phyloP scores from a whole-genome alignment of 2,888 invertebrate species.

The Lapara coniferarum region DNA sequence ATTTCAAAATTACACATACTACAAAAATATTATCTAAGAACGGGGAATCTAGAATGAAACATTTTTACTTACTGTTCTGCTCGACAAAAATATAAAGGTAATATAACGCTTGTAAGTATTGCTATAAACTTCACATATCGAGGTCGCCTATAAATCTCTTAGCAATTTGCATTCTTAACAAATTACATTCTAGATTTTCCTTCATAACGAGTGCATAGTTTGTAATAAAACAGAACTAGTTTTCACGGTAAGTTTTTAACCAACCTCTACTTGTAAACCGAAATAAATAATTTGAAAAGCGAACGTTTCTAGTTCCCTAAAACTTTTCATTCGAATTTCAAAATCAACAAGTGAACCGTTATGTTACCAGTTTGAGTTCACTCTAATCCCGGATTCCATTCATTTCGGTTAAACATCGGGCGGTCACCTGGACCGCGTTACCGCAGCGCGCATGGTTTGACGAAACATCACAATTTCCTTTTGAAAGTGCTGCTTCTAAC shows the following conservation, averaged over 20 bases:
- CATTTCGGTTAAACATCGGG: slow-evolving; percentile 34
- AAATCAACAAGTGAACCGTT: slow-evolving; percentile 7
- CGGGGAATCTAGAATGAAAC: slow-evolving; percentile 14
- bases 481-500: slow-evolving; percentile 15
- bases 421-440: slow-evolving; percentile 37
- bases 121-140: slow-evolving; percentile 16
- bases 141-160: slow-evolving; percentile 11
- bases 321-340: slow-evolving; percentile 7
- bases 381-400: slow-evolving; percentile 33
- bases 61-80: background rate
- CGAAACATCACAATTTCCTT: slow-evolving; percentile 19
- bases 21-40: background rate
- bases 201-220: slow-evolving; percentile 1
- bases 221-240: slow-evolving; percentile 1
- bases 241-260: background rate
- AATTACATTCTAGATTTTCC: slow-evolving; percentile 4
- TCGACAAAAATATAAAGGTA: slow-evolving; percentile 16
- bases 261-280: background rate
- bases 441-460: slow-evolving; percentile 31
- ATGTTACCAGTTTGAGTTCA: slow-evolving; percentile 17
- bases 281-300: background rate
- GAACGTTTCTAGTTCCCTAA: background rate
- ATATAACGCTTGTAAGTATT: slow-evolving; percentile 9
- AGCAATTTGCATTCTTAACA: slow-evolving; percentile 20
- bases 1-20: background rate